phyloP scores from a whole-genome alignment of 2,888 invertebrate species.

The Notodonta ziczac region DNA sequence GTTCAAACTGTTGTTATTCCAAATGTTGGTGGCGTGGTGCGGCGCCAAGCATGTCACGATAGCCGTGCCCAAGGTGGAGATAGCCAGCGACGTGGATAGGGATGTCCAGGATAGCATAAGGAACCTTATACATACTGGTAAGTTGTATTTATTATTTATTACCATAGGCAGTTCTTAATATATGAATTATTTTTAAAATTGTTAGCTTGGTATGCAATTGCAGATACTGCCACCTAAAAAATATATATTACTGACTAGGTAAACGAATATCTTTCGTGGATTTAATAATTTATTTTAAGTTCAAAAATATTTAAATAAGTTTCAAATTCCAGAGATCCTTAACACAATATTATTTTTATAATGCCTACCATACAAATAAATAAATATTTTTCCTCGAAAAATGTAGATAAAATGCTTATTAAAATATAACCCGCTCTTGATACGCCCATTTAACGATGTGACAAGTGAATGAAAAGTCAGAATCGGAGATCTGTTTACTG shows the following conservation, averaged over 20 bases:
- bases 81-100: slow-evolving; percentile 45
- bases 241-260: too few relatives aligned
- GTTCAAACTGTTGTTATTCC: slow-evolving; percentile 75
- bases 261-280: too few relatives aligned
- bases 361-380: too few relatives aligned
- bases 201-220: too few relatives aligned
- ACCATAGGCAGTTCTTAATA: not conserved
- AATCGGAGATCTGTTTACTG: slow-evolving; percentile 1
- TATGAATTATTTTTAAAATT: not conserved
- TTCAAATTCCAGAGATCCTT: too few relatives aligned
- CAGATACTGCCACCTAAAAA: too few relatives aligned
- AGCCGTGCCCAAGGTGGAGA: slow-evolving; percentile 46
- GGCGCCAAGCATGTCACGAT: slow-evolving; percentile 70
- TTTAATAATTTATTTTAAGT: too few relatives aligned
- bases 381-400: not conserved
- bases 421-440: not conserved
- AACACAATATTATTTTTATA: too few relatives aligned
- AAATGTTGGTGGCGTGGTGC: slow-evolving; percentile 74
- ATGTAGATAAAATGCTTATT: not conserved
- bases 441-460: not conserved
- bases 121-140: slow-evolving; percentile 74
- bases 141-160: slow-evolving; percentile 36
- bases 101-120: slow-evolving; percentile 72
- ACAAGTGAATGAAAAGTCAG: slow-evolving; percentile 3
- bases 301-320: too few relatives aligned